A percentile compares a stretch with the other conserved stretches of the same genome.
These are phyloP conservation scores for Rallus crepitans DNA, from an alignment of 2,797 vertebrate species.

Conservation along the genomic window DNA sequence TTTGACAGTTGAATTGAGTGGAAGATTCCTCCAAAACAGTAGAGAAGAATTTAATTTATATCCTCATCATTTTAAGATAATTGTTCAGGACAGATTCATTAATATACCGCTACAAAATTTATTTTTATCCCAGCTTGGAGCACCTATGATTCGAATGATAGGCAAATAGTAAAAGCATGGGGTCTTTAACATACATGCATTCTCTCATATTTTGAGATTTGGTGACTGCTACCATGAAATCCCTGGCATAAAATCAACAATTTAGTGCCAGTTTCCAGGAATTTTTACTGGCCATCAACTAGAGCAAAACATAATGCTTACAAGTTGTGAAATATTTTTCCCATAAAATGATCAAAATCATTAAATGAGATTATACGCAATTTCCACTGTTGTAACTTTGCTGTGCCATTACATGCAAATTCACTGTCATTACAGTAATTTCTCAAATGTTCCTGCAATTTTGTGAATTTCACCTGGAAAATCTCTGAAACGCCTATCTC, in stretches of 20 bases:
- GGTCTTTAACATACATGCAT: background rate
- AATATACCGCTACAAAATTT: conserved; percentile 53
- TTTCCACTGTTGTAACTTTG: background rate
- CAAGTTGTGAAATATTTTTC: background rate
- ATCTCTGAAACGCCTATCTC: background rate
- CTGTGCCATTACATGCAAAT: conserved; percentile 3
- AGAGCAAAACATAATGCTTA: background rate
- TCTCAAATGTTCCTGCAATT: conserved; percentile 3
- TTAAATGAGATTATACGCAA: background rate
- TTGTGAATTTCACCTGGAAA: conserved; percentile 1
- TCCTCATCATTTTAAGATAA: conserved; percentile 65
- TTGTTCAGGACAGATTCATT: conserved; percentile 59
- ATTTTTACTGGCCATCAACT: background rate
- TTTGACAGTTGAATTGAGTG: conserved; percentile 75
- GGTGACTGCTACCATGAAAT: background rate
- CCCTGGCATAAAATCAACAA: background rate
- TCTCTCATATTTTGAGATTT: background rate
- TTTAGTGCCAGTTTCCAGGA: background rate
- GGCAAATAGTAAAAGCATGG: background rate
- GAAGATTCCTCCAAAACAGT: conserved; percentile 71
- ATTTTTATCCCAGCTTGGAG: conserved; percentile 43
- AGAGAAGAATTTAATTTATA: conserved; percentile 69
- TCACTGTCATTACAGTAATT: background rate
- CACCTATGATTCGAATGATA: conserved; percentile 25
- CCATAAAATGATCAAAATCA: background rate